Evolutionary conservation across 1,140 invertebrate species (phyloP).

Genomic region (Chelonus insularis): DNA sequence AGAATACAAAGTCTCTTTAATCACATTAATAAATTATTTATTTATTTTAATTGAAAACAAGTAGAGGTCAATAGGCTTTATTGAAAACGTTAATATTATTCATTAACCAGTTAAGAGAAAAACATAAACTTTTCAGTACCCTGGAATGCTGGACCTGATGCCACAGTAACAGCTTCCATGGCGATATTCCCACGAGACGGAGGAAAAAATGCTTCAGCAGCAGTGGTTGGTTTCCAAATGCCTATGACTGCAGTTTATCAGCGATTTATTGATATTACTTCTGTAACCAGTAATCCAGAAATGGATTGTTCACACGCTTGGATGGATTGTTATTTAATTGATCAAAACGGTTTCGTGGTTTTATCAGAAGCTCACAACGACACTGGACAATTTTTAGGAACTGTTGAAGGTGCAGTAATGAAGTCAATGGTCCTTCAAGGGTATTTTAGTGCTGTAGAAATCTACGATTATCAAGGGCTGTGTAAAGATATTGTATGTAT

Average conservation of each 20-base stretch:
- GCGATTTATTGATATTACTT: conserved; percentile 73
- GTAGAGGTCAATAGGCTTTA: too few species aligned
- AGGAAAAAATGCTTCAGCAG: conserved; percentile 77
- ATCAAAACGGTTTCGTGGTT: conserved; percentile 88
- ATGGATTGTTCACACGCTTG: conserved; percentile 61
- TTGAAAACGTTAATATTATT: too few species aligned
- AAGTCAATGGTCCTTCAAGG: conserved; percentile 72
- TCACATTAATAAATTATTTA: not conserved
- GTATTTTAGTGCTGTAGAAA: conserved; percentile 74
- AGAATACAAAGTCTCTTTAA: too few species aligned
- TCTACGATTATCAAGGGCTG: conserved; percentile 86
- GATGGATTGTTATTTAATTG: conserved; percentile 82
- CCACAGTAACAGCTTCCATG: conserved; percentile 76
- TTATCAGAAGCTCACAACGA: conserved; percentile 70
- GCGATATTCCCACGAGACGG: conserved; percentile 83
- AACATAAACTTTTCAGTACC: conserved; percentile 74
- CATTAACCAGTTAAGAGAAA: too few species aligned
- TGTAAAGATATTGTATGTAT: conserved; percentile 62
- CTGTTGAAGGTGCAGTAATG: conserved; percentile 79
- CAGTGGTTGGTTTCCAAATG: conserved; percentile 86
- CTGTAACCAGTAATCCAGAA: conserved; percentile 41
- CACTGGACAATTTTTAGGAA: conserved; percentile 84
- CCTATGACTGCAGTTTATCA: conserved; percentile 68
- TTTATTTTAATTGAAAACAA: too few species aligned
- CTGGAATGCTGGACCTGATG: conserved; percentile 64